Evolutionary conservation across 2,113 vertebrate species (phyloP).

Genomic region (Haemorhous mexicanus): DNA sequence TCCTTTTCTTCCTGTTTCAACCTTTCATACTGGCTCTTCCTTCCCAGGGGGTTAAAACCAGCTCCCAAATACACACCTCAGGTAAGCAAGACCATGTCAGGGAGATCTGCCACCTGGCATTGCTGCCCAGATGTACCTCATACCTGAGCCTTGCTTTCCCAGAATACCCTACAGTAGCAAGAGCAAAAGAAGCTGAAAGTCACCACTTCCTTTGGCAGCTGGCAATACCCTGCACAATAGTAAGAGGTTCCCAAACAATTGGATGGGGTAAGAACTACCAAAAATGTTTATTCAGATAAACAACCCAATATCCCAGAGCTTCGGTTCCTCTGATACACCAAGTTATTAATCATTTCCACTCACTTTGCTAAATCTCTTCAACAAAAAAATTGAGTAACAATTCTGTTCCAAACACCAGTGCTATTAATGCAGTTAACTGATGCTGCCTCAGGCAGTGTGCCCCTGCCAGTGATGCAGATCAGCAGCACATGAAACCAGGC

Average conservation of each 20-base stretch:
- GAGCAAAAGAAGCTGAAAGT: background rate
- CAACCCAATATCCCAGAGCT: background rate
- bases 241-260: background rate
- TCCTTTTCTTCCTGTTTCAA: background rate
- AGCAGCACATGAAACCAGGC: fast-evolving
- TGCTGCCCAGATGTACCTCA: background rate
- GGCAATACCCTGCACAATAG: background rate
- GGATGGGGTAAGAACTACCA: background rate
- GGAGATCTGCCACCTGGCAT: background rate
- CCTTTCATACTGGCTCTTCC: background rate
- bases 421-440: background rate
- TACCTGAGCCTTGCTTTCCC: background rate
- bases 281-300: background rate
- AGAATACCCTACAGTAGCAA: background rate
- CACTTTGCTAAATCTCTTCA: background rate
- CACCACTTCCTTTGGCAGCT: background rate
- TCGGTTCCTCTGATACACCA: background rate
- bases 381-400: background rate
- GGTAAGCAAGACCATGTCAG: fast-evolving
- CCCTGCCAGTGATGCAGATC: background rate
- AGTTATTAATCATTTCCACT: background rate
- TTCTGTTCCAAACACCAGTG: background rate
- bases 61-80: background rate
- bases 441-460: background rate
- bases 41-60: background rate